These are phyloP conservation scores for Pardalotus punctatus DNA, from an alignment of 2,113 vertebrate genomes.

Conservation along the genomic window DNA sequence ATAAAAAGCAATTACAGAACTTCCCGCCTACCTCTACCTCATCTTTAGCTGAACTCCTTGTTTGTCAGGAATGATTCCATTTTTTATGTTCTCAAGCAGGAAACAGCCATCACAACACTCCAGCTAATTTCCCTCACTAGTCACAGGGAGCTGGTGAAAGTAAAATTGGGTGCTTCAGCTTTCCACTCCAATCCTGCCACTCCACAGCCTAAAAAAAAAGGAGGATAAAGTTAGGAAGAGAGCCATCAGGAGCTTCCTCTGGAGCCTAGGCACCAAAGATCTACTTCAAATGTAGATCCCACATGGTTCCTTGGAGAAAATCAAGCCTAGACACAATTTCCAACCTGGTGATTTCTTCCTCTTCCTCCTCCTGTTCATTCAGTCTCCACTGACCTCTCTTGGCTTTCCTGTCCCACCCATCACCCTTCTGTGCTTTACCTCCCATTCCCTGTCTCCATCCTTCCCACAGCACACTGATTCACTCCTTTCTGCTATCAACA, in stretches of 20 bases:
- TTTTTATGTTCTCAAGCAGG: slow-evolving; percentile 25
- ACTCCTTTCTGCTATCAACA: not conserved
- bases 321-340: not conserved
- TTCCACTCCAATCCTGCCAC: not conserved
- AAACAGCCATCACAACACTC: slow-evolving; percentile 54
- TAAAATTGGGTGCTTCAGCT: not conserved
- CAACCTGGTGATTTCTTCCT: not conserved
- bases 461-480: not conserved
- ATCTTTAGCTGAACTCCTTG: slow-evolving; percentile 33
- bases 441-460: not conserved
- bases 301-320: not conserved
- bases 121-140: not conserved
- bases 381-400: not conserved
- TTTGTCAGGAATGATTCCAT: slow-evolving; percentile 49
- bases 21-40: slow-evolving; percentile 49
- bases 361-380: not conserved
- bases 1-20: slow-evolving; percentile 56
- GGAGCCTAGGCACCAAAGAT: not conserved
- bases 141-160: not conserved
- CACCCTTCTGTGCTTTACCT: not conserved
- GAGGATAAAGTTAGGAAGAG: not conserved
- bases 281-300: not conserved
- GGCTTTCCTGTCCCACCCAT: not conserved
- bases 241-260: not conserved
- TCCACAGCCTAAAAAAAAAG: not conserved